Conservation (phyloP, 2,113 vertebrate genomes). For the Phylloscopus whistleri region DNA sequence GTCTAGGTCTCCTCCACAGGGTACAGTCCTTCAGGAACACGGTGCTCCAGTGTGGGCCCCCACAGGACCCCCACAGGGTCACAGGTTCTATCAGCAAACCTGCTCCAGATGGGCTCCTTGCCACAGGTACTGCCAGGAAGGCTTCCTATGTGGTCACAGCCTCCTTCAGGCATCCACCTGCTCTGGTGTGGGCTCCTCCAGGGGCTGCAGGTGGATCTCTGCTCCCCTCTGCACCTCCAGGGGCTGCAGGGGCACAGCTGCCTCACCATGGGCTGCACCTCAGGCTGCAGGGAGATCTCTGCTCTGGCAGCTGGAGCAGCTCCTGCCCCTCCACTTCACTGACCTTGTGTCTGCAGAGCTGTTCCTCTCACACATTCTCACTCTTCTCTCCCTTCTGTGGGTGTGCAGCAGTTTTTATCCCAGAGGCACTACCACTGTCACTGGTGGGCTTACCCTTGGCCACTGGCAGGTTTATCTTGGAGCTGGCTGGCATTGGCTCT, state of each 20-base stretch:
- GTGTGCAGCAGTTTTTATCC: background rate
- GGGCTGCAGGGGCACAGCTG: too few species aligned
- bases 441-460: background rate
- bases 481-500: background rate
- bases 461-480: background rate
- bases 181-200: too few species aligned
- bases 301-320: too few species aligned
- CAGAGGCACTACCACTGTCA: accelerated
- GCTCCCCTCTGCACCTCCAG: too few species aligned
- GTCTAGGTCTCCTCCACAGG: accelerated
- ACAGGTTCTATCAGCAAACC: background rate
- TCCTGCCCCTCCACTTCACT: too few species aligned
- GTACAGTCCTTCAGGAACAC: background rate
- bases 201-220: too few species aligned
- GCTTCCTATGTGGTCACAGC: background rate
- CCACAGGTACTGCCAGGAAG: background rate
- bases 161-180: background rate
- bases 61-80: accelerated
- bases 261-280: too few species aligned
- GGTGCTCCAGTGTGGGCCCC: accelerated
- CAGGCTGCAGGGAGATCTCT: too few species aligned
- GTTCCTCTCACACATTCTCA: background rate
- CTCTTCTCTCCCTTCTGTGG: background rate
- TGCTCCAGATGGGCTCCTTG: background rate
- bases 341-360: too few species aligned